Percentiles rank a stretch among this genome's conserved stretches.
Evolutionary conservation across 1,140 invertebrate species (phyloP).

Genomic region (Anagrus nilaparvatae): DNA sequence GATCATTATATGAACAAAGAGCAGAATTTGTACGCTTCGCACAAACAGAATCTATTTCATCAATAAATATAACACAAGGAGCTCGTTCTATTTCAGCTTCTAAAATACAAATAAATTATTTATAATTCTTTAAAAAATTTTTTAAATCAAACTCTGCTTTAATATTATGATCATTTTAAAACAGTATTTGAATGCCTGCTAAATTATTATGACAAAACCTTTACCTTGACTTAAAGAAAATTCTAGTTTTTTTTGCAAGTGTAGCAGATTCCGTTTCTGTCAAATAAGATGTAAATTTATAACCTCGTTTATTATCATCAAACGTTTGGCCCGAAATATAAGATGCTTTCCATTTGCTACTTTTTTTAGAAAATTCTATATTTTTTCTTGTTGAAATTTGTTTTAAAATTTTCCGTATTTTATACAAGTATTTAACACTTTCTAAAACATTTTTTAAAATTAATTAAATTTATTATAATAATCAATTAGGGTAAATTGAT

Average conservation of each 20-base stretch:
- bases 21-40: conserved; percentile 90
- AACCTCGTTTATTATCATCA: conserved; percentile 28
- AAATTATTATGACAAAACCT: conserved; percentile 19
- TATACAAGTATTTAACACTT: too few species aligned
- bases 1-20: conserved; percentile 95
- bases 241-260: conserved; percentile 14
- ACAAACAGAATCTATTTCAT: conserved; percentile 98
- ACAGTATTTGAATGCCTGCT: conserved; percentile 40
- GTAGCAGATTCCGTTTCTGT: conserved; percentile 20
- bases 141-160: conserved; percentile 58
- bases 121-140: too few species aligned
- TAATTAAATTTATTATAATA: too few species aligned
- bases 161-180: conserved; percentile 63
- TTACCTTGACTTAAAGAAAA: conserved; percentile 16
- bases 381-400: conserved; percentile 17
- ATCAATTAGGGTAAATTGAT: too few species aligned
- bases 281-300: conserved; percentile 16
- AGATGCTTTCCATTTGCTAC: conserved; percentile 30
- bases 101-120: too few species aligned
- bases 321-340: conserved; percentile 30
- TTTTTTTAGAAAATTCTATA: conserved; percentile 18
- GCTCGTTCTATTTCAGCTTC: conserved; percentile 86
- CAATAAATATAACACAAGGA: conserved; percentile 97
- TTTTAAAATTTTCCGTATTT: conserved; percentile 21
- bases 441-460: too few species aligned